These are phyloP conservation scores for Tachysurus vachellii DNA, from an alignment of 2,113 vertebrate species.

Conservation along the genomic window DNA sequence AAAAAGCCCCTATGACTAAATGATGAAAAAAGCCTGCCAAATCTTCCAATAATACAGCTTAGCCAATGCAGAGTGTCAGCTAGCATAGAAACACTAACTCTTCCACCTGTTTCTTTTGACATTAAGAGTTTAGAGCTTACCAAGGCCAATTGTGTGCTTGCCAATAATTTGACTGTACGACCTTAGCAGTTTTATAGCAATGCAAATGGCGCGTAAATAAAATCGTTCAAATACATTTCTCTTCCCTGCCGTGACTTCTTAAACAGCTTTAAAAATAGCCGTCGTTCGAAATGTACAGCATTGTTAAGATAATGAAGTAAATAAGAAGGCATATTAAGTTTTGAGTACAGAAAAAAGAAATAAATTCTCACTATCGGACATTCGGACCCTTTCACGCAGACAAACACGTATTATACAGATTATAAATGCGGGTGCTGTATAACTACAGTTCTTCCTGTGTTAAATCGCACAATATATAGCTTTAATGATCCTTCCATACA, in stretches of 20 bases:
- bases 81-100: background rate
- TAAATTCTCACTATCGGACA: background rate
- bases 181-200: background rate
- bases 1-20: background rate
- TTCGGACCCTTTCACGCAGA: background rate
- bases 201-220: background rate
- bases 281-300: background rate
- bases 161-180: background rate
- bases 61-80: background rate
- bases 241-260: background rate
- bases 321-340: background rate
- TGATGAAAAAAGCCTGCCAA: background rate
- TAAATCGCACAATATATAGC: slow-evolving; percentile 12
- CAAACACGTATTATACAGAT: background rate
- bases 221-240: background rate
- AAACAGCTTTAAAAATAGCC: background rate
- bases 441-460: background rate
- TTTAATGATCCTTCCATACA: slow-evolving; percentile 22
- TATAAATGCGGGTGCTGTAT: background rate
- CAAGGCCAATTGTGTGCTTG: background rate
- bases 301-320: background rate
- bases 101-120: background rate
- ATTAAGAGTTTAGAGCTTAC: background rate
- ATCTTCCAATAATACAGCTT: background rate
- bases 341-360: background rate